These are phyloP conservation scores for Oxyura jamaicensis DNA, from an alignment of 2,113 vertebrate genomes.

Conservation along the genomic window DNA sequence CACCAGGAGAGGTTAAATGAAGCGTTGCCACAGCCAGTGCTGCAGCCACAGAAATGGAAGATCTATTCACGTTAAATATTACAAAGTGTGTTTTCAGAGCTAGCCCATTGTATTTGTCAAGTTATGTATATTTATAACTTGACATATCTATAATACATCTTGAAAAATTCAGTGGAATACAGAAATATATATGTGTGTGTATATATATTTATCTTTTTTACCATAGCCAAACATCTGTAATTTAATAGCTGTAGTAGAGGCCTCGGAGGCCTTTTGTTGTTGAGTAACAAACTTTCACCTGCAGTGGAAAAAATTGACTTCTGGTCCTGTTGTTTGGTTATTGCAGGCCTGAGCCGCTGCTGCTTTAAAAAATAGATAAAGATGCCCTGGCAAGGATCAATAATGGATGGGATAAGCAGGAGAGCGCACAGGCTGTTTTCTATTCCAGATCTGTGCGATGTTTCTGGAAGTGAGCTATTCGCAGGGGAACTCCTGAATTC, in stretches of 20 bases:
- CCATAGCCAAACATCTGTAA: background rate
- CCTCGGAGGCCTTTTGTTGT: background rate
- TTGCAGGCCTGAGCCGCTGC: background rate
- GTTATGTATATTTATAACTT: background rate
- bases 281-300: background rate
- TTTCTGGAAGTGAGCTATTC: background rate
- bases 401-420: background rate
- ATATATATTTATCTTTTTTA: background rate
- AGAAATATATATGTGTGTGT: fast-evolving
- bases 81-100: background rate
- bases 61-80: background rate
- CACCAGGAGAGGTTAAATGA: background rate
- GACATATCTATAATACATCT: background rate
- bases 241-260: background rate
- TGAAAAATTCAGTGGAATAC: background rate
- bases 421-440: background rate
- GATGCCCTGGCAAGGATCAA: background rate
- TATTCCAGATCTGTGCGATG: background rate
- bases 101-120: background rate
- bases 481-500: background rate
- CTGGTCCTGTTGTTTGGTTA: background rate
- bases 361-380: background rate
- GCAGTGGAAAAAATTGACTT: background rate
- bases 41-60: background rate
- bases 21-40: background rate